These are phyloP conservation scores for Epirrhoe tristata DNA, from an alignment of 2,888 invertebrate genomes.

Conservation along the genomic window DNA sequence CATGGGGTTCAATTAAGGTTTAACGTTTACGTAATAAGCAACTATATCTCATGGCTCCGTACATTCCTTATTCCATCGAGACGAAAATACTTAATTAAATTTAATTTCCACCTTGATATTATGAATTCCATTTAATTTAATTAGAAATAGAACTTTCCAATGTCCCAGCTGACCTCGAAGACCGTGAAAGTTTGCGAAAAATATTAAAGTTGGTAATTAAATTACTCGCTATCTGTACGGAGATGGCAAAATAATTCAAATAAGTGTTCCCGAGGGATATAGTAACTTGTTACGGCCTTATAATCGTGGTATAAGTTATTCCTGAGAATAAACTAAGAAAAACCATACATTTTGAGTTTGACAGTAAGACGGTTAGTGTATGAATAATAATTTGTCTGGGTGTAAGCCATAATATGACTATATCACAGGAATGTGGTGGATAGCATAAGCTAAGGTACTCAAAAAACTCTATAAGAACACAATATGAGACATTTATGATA, in stretches of 20 bases:
- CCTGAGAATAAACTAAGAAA: neutral
- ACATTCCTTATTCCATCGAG: slow-evolving; percentile 1
- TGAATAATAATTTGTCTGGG: no score
- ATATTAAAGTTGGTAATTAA: slow-evolving; percentile 67
- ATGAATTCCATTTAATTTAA: slow-evolving; percentile 27
- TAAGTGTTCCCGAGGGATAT: slow-evolving; percentile 33
- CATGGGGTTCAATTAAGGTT: no score
- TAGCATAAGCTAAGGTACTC: no score
- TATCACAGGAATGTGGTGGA: no score
- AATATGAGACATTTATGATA: no score
- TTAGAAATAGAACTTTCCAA: slow-evolving; percentile 24
- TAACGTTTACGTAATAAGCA: no score
- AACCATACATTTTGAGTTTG: no score
- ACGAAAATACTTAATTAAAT: slow-evolving; percentile 3
- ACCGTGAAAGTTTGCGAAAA: slow-evolving; percentile 51
- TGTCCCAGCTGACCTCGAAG: slow-evolving; percentile 26
- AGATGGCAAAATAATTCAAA: slow-evolving; percentile 50
- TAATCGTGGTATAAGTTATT: slow-evolving; percentile 22
- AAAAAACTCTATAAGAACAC: no score
- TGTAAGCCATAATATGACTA: no score
- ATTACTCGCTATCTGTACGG: slow-evolving; percentile 54
- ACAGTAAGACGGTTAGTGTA: no score
- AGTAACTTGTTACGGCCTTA: slow-evolving; percentile 26
- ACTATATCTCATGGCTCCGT: neutral
- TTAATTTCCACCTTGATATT: slow-evolving; percentile 12